Base-by-base conservation (phyloP, 2,888 invertebrate genomes). In the Pecten maximus region DNA sequence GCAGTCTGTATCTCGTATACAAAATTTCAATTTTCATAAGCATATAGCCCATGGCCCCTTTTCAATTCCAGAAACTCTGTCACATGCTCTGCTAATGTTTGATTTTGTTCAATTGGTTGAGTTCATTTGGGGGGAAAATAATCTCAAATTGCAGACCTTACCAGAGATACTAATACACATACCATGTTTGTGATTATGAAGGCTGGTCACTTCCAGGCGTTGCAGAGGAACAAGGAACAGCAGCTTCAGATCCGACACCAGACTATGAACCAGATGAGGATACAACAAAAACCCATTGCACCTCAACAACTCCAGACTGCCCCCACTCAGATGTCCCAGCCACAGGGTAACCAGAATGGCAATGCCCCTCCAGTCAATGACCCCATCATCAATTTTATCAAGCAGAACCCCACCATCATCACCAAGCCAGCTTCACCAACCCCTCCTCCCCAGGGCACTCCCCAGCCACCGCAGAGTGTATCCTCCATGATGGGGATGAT, bases 331-430 rank as follows among this genome's bases (percentile, higher is more conserved):
- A 89, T 88, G 40, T 40, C 6, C 88, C 87, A 40, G 89, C 40
- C 39, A 86, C 89, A 88, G 87, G 40, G 40, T 40, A 54, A 44
- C 40, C 87, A 87, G n/a, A 35, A 54, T 28, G 35, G 15, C n/a
- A 89, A 40, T 74, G n/a, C 74, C 40, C 87, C 40, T 12, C 86
- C n/a, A 89, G 87, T 88, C 87, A 40, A 89, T 28, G 96, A 96
- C 89, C 95, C 95, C 60, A 95, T 96, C 88, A 93, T 95, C 90
- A 96, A 94, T 91, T 95, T 96, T 90, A 94, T 96, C 89, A 96
- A 96, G 92, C 95, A 96, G 92, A 96, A 96, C 92, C 96, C 96
- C 4, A 95, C 95, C 50, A 96, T 96, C 88, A 94, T 96, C 87
- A 96, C 96, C 54, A 96, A 96, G 90, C 95, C 96, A 10, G 95